These are phyloP conservation scores for Mustelus asterias DNA, from an alignment of 2,113 vertebrate genomes.

Conservation along the genomic window DNA sequence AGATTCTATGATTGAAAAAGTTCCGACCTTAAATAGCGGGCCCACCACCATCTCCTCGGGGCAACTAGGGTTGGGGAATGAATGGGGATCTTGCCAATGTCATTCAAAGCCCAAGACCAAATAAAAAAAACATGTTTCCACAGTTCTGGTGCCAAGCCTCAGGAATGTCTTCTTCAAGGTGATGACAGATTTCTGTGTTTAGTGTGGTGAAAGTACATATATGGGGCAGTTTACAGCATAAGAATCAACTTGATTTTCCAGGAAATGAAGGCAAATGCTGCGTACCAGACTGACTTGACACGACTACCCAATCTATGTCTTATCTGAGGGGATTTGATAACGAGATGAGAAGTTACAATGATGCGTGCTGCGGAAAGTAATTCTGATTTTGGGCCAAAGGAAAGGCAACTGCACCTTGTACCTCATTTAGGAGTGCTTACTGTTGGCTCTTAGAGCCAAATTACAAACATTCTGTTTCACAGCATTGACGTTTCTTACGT, in stretches of 20 bases:
- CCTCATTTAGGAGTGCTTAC: background rate
- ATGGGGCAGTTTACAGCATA: background rate
- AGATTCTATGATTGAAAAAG: background rate
- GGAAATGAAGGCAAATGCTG: background rate
- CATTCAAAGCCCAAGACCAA: background rate
- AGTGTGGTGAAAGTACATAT: background rate
- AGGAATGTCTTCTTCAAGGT: background rate
- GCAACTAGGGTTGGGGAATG: background rate
- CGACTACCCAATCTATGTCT: background rate
- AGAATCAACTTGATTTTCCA: background rate
- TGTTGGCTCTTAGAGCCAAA: background rate
- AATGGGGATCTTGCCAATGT: background rate
- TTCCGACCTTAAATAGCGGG: background rate
- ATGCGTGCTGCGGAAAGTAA: background rate
- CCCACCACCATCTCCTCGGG: background rate
- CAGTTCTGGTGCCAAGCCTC: background rate
- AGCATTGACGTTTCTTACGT: background rate
- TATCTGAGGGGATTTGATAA: background rate
- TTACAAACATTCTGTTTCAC: background rate
- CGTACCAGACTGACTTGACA: background rate
- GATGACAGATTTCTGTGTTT: background rate
- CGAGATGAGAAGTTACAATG: background rate
- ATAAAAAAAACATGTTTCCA: background rate
- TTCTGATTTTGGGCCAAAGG: background rate
- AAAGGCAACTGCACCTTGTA: background rate